phyloP scores from a whole-genome alignment of 2,888 invertebrate genomes.

The Aporophyla nigra region DNA sequence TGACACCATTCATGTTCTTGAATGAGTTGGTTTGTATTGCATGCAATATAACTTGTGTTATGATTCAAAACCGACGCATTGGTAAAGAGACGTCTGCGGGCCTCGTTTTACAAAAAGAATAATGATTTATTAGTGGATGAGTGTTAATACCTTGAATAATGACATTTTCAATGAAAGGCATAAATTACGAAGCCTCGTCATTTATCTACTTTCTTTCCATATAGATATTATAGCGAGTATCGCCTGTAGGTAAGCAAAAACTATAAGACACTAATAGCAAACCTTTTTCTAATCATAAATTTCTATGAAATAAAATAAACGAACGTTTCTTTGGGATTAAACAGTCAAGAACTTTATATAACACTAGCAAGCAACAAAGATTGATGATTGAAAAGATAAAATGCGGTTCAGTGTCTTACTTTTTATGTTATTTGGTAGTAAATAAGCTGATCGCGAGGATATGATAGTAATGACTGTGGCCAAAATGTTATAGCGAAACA shows the following conservation, averaged over 20 bases:
- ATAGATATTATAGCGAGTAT: too few species aligned
- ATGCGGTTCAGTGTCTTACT: not conserved
- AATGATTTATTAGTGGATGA: not conserved
- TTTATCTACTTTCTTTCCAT: not conserved
- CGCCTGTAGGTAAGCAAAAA: not conserved
- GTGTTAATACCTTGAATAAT: not conserved
- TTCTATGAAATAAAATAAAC: not conserved
- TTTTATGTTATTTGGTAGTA: not conserved
- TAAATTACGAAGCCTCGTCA: not conserved
- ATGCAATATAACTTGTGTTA: not conserved
- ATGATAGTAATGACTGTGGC: too few species aligned
- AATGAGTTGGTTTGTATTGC: not conserved
- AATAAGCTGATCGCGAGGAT: not conserved
- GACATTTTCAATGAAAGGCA: too few species aligned
- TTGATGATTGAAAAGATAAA: not conserved
- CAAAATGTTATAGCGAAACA: too few species aligned
- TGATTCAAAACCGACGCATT: not conserved
- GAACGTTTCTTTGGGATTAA: not conserved
- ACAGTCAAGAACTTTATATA: not conserved
- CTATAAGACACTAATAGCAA: not conserved
- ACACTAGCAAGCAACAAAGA: not conserved
- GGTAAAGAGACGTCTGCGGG: not conserved
- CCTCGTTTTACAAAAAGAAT: not conserved
- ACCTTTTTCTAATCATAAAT: not conserved
- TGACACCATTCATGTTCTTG: slow-evolving; percentile 1